Evolutionary conservation across 2,113 vertebrate genomes (phyloP).

Genomic region (Sylvicapra grimmia): DNA sequence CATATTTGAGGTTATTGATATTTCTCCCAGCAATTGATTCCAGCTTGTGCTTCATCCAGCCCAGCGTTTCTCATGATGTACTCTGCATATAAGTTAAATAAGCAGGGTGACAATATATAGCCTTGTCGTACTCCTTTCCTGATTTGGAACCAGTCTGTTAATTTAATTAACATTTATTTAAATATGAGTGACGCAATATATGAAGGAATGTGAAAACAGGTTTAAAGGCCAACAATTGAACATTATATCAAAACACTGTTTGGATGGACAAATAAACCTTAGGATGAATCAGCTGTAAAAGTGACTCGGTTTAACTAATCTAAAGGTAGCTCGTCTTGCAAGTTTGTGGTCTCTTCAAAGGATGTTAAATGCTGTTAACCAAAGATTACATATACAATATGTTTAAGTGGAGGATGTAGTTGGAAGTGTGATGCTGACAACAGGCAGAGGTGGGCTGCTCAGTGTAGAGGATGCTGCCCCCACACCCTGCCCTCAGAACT

Average conservation of each 20-base stretch:
- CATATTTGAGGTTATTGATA: no score
- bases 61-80: no score
- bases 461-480: neutral
- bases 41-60: no score
- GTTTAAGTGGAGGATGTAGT: accelerated
- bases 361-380: neutral
- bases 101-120: neutral
- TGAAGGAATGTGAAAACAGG: neutral
- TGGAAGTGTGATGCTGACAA: neutral
- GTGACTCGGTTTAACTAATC: neutral
- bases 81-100: no score
- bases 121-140: neutral
- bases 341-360: neutral
- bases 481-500: no score
- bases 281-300: neutral
- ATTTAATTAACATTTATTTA: neutral
- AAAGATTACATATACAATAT: accelerated
- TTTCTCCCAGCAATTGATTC: no score
- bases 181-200: neutral
- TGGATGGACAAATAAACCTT: accelerated
- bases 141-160: neutral
- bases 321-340: neutral
- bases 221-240: neutral
- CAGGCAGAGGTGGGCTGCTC: neutral
- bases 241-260: neutral